Percentiles rank a stretch among this genome's conserved stretches.
Evolutionary conservation across 1,140 invertebrate genomes (phyloP).

Genomic region (Monomorium pharaonis): DNA sequence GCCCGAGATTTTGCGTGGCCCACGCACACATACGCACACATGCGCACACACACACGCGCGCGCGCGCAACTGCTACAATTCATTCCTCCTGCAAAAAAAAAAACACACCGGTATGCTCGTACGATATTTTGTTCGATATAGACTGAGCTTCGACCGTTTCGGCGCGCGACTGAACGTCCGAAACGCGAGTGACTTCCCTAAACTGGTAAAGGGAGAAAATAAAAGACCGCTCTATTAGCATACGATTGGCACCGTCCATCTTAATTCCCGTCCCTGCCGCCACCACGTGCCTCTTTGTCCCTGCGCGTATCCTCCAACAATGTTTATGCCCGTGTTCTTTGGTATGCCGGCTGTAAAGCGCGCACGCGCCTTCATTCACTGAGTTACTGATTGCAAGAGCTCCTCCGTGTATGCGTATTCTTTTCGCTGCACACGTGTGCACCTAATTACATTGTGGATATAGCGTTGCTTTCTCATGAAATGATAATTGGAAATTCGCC

Average conservation of each 20-base stretch:
- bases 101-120: conserved; percentile 28
- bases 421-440: conserved; percentile 8
- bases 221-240: conserved; percentile 83
- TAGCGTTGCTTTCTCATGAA: not conserved
- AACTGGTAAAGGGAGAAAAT: conserved; percentile 77
- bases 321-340: conserved; percentile 82
- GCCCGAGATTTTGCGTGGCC: conserved; percentile 17
- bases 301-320: conserved; percentile 79
- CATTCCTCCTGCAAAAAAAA: conserved; percentile 2
- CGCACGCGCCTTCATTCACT: conserved; percentile 77
- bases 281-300: conserved; percentile 51
- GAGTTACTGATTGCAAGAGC: conserved; percentile 51
- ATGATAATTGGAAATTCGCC: not conserved
- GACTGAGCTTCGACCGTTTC: conserved; percentile 59
- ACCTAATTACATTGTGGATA: not conserved
- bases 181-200: conserved; percentile 71
- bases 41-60: too few species aligned
- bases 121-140: conserved; percentile 65
- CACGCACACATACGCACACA: too few species aligned
- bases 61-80: conserved; percentile 6
- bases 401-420: conserved; percentile 51
- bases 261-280: conserved; percentile 72
- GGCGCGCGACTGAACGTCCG: conserved; percentile 72
- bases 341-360: conserved; percentile 79
- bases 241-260: conserved; percentile 85